Conservation (phyloP, 2,888 invertebrate genomes). For the Drosophila tripunctata region DNA sequence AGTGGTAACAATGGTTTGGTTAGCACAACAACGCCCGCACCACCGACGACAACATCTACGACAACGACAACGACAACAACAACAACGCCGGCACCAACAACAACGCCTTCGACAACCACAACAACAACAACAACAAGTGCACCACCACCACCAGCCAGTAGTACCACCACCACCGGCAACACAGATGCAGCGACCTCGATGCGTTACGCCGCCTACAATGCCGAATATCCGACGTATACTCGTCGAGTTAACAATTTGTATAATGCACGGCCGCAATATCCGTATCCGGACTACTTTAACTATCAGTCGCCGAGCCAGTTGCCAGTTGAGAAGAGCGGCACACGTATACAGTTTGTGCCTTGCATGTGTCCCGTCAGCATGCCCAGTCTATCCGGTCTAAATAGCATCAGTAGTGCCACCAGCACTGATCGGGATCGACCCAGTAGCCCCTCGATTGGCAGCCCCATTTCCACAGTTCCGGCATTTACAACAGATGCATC, state of each 20-base stretch:
- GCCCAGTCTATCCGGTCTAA: constrained; percentile 39
- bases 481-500: constrained; percentile 13
- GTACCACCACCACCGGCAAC: constrained; percentile 27
- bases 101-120: constrained; percentile 32
- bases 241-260: constrained; percentile 75
- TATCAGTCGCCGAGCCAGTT: constrained; percentile 56
- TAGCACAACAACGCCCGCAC: constrained; percentile 35
- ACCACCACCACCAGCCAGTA: constrained; percentile 30
- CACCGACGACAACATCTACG: constrained; percentile 33
- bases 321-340: constrained; percentile 46
- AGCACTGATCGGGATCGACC: constrained; percentile 36
- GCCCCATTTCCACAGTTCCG: background rate
- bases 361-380: constrained; percentile 83
- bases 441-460: constrained; percentile 26
- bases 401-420: constrained; percentile 6
- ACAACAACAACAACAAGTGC: constrained; percentile 45
- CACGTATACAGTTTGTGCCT: constrained; percentile 80
- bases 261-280: constrained; percentile 80
- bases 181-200: constrained; percentile 35
- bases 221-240: constrained; percentile 77
- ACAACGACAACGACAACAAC: constrained; percentile 52
- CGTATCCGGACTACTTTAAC: constrained; percentile 81
- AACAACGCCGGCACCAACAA: constrained; percentile 46
- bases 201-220: constrained; percentile 38
- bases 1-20: background rate